Evolutionary conservation across 2,888 invertebrate species (phyloP).

Genomic region (Cosmorhoe ocellata): DNA sequence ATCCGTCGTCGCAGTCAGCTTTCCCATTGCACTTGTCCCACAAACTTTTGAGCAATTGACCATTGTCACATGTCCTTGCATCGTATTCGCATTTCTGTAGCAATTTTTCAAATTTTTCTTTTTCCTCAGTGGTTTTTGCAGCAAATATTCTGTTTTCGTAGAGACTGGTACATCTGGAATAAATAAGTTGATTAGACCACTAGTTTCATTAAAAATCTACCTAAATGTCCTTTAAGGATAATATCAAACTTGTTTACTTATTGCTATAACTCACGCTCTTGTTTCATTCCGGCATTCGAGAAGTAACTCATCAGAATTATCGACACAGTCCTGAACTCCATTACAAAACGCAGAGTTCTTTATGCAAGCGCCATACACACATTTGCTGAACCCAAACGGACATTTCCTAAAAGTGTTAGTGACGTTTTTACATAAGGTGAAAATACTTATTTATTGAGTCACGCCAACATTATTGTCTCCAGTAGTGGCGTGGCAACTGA

Average conservation of each 20-base stretch:
- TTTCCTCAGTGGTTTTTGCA: background rate
- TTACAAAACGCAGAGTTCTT: conserved; percentile 4
- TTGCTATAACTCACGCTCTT: background rate
- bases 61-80: conserved; percentile 1
- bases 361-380: conserved; percentile 11
- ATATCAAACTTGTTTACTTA: too few relatives aligned
- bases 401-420: background rate
- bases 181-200: too few relatives aligned
- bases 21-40: conserved; percentile 3
- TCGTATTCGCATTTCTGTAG: too few relatives aligned
- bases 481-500: too few relatives aligned
- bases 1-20: conserved; percentile 6
- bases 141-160: too few relatives aligned
- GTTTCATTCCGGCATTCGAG: conserved; percentile 23
- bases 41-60: background rate
- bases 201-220: too few relatives aligned
- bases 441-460: too few relatives aligned
- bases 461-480: too few relatives aligned
- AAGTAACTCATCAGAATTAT: conserved; percentile 10
- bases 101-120: too few relatives aligned
- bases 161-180: too few relatives aligned
- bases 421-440: too few relatives aligned
- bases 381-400: conserved; percentile 8
- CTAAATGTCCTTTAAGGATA: too few relatives aligned
- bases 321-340: conserved; percentile 7